Conservation (phyloP, 2,797 vertebrate species). For the Cyclopterus lumpus region DNA sequence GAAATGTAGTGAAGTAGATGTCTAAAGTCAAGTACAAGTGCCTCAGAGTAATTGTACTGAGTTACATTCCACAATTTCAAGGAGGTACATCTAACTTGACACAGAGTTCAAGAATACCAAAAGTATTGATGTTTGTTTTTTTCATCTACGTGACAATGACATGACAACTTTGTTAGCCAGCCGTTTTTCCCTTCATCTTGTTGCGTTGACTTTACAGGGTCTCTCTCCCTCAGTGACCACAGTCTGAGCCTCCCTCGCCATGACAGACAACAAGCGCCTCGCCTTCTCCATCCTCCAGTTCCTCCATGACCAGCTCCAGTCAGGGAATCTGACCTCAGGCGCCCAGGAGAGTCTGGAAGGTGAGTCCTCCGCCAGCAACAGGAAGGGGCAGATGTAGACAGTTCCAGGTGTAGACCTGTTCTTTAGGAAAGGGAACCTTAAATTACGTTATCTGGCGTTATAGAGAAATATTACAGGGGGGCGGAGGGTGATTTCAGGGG, state of each 20-base stretch:
- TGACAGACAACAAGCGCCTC: slow-evolving; percentile 94
- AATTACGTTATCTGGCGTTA: too few relatives aligned
- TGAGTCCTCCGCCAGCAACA: slow-evolving; percentile 47
- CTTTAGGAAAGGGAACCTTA: too few relatives aligned
- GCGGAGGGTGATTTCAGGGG: too few relatives aligned
- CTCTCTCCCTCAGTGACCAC: slow-evolving; percentile 26
- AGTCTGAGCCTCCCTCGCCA: slow-evolving; percentile 71
- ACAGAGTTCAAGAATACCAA: neutral
- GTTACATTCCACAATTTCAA: neutral
- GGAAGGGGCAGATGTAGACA: neutral
- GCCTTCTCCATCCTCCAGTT: slow-evolving; percentile 96
- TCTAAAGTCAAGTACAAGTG: neutral
- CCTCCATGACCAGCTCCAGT: slow-evolving; percentile 91
- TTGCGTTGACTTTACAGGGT: slow-evolving; percentile 24
- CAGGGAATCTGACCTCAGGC: slow-evolving; percentile 87
- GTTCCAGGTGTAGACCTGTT: too few relatives aligned
- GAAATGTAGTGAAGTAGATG: neutral
- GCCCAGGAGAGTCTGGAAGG: slow-evolving; percentile 98
- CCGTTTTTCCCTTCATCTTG: neutral
- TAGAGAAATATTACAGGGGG: too few relatives aligned
- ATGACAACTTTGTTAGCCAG: neutral
- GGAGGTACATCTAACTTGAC: neutral
- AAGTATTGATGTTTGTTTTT: neutral
- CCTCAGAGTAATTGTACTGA: neutral
- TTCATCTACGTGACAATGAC: neutral